These are phyloP conservation scores for Daphoenositta chrysoptera DNA, from an alignment of 2,113 vertebrate genomes.

Conservation along the genomic window DNA sequence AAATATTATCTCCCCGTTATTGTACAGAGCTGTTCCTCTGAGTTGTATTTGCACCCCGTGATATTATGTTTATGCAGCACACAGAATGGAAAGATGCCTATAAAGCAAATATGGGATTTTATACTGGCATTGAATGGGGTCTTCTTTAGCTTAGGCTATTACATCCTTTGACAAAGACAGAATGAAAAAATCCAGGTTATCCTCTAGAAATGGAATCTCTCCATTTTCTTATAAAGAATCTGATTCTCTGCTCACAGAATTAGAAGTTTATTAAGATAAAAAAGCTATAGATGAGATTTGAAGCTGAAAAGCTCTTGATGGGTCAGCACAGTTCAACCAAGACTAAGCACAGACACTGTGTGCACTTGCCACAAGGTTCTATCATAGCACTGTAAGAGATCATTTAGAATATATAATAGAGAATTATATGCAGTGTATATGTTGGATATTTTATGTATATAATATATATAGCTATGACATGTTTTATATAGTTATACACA, in stretches of 20 bases:
- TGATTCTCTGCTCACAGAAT: not conserved
- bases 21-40: not conserved
- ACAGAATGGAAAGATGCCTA: not conserved
- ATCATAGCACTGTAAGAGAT: too few species aligned
- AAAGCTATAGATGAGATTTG: not conserved
- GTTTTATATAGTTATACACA: not conserved
- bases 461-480: not conserved
- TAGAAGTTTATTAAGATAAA: not conserved
- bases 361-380: not conserved
- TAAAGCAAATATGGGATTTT: not conserved
- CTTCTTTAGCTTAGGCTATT: not conserved
- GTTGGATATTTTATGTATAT: too few species aligned
- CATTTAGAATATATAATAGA: not conserved
- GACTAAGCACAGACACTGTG: too few species aligned
- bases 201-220: not conserved
- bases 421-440: not conserved
- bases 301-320: not conserved
- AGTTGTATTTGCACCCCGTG: not conserved
- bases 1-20: not conserved
- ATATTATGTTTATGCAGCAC: not conserved
- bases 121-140: not conserved
- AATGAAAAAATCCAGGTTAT: not conserved
- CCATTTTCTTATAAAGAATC: not conserved
- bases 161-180: not conserved
- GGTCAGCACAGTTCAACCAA: not conserved